Conservation (phyloP, 1,140 invertebrate species). For the Ostrea edulis region DNA sequence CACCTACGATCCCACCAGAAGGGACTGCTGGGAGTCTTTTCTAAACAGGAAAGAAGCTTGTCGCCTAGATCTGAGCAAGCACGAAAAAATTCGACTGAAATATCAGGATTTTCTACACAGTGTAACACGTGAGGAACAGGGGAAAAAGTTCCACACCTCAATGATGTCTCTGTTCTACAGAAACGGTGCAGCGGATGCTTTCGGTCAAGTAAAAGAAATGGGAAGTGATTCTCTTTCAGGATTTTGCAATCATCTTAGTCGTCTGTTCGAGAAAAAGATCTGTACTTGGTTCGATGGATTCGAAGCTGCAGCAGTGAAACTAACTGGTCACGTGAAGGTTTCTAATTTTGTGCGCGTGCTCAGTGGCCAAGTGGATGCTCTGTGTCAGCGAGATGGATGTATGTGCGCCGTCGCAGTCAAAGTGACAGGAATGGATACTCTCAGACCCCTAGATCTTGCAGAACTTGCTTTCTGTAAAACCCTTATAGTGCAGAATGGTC, state of each 20-base stretch:
- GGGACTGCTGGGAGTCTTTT: constrained; percentile 67
- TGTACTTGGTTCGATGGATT: constrained; percentile 71
- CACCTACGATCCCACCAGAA: constrained; percentile 62
- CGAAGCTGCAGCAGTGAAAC: constrained; percentile 68
- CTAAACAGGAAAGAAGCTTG: constrained; percentile 69
- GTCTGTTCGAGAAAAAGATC: constrained; percentile 70
- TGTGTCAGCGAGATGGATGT: constrained; percentile 64
- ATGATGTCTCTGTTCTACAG: constrained; percentile 61
- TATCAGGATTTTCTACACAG: constrained; percentile 68
- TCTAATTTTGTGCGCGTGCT: constrained; percentile 71
- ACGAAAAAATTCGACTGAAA: constrained; percentile 66
- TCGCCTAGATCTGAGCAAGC: constrained; percentile 69
- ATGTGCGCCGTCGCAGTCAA: constrained; percentile 70
- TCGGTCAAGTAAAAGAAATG: constrained; percentile 59
- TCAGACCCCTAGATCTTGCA: constrained; percentile 70
- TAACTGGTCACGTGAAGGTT: constrained; percentile 74
- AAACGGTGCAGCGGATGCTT: constrained; percentile 69
- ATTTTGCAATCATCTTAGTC: constrained; percentile 69
- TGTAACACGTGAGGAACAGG: constrained; percentile 67
- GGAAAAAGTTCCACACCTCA: constrained; percentile 66
- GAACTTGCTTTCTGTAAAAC: constrained; percentile 72
- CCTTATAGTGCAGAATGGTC: constrained; percentile 71
- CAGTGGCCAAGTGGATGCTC: constrained; percentile 68
- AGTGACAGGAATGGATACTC: constrained; percentile 71
- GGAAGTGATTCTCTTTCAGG: constrained; percentile 48